Conservation (phyloP, 2,888 invertebrate genomes). For the Eristalis pertinax region DNA sequence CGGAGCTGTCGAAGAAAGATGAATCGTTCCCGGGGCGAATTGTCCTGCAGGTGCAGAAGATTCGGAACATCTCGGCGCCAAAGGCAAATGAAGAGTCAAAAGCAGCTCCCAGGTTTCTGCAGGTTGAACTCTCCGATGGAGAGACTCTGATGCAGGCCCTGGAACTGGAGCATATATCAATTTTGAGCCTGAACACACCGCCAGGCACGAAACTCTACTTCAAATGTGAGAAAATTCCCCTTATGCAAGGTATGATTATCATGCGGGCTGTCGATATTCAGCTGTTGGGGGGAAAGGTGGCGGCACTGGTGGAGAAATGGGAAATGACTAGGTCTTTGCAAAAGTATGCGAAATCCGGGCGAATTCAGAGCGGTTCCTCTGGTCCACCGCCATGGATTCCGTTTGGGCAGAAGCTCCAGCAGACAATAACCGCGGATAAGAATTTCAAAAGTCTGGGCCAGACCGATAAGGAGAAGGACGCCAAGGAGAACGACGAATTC, state of each 20-base stretch:
- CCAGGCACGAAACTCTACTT: constrained; percentile 92
- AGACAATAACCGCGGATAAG: constrained; percentile 83
- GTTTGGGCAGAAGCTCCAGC: constrained; percentile 90
- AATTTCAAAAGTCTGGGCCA: constrained; percentile 87
- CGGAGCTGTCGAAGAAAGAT: constrained; percentile 84
- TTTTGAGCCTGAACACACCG: constrained; percentile 90
- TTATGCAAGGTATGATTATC: constrained; percentile 89
- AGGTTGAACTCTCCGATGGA: constrained; percentile 93
- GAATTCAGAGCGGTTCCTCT: constrained; percentile 82
- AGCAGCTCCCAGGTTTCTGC: constrained; percentile 91
- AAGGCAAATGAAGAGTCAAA: constrained; percentile 94
- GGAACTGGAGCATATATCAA: constrained; percentile 88
- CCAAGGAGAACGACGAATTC: constrained; percentile 90
- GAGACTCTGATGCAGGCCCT: constrained; percentile 89
- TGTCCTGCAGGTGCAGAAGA: constrained; percentile 93
- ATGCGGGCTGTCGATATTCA: constrained; percentile 86
- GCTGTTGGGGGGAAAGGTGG: constrained; percentile 92
- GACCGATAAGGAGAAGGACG: constrained; percentile 82
- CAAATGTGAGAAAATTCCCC: constrained; percentile 83
- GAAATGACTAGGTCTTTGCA: constrained; percentile 86
- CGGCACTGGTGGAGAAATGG: constrained; percentile 93
- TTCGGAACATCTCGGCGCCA: constrained; percentile 94
- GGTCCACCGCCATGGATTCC: constrained; percentile 96
- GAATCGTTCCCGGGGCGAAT: constrained; percentile 83
- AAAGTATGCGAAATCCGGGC: constrained; percentile 83